Percentiles rank a stretch among this genome's conserved stretches.
Evolutionary conservation across 2,888 invertebrate species (phyloP).

Genomic region (Pedicia rivosa): DNA sequence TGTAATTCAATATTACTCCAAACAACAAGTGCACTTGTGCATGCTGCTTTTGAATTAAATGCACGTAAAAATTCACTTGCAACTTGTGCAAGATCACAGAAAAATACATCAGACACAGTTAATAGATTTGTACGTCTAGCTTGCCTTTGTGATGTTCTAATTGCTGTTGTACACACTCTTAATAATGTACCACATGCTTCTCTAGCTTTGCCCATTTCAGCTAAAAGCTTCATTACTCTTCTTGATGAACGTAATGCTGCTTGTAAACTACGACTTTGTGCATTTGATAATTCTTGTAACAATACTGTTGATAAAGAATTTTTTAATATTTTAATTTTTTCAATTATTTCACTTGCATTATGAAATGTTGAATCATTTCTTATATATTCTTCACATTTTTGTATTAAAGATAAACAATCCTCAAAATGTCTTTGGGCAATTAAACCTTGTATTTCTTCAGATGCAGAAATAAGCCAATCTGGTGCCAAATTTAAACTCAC

Average conservation of each 20-base stretch:
- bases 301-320: slow-evolving; percentile 70
- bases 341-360: slow-evolving; percentile 20
- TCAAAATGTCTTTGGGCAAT: slow-evolving; percentile 94
- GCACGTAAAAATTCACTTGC: slow-evolving; percentile 60
- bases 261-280: slow-evolving; percentile 78
- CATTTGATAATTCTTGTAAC: slow-evolving; percentile 75
- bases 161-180: slow-evolving; percentile 26
- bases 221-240: slow-evolving; percentile 65
- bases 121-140: slow-evolving; percentile 29
- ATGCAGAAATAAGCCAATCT: slow-evolving; percentile 80
- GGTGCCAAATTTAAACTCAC: slow-evolving; percentile 33
- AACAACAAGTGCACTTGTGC: slow-evolving; percentile 66
- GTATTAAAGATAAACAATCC: slow-evolving; percentile 70
- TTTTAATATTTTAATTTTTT: slow-evolving; percentile 51
- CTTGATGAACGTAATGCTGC: slow-evolving; percentile 76
- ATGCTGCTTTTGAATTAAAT: slow-evolving; percentile 61
- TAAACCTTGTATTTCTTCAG: slow-evolving; percentile 87
- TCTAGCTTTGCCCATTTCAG: slow-evolving; percentile 28
- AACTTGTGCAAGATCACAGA: slow-evolving; percentile 50
- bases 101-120: slow-evolving; percentile 44
- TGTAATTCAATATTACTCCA: slow-evolving; percentile 81
- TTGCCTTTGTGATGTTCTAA: slow-evolving; percentile 27
- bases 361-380: slow-evolving; percentile 21
- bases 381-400: slow-evolving; percentile 43
- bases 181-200: slow-evolving; percentile 30